Percentiles rank a stretch among this genome's conserved stretches.
Evolutionary conservation across 2,113 vertebrate species (phyloP).

Genomic region (Serilophus lunatus): DNA sequence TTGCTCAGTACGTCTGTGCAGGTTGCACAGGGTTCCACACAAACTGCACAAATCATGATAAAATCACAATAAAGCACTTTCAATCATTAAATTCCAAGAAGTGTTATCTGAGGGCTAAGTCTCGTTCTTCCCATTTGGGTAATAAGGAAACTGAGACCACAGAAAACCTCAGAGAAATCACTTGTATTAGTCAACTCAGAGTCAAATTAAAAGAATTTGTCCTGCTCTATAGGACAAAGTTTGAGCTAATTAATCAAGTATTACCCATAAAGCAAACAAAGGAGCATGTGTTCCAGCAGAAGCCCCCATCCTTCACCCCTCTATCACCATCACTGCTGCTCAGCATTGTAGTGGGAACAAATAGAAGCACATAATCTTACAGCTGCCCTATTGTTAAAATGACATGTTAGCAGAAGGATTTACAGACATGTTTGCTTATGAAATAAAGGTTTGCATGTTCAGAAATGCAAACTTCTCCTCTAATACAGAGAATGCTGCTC

Average conservation of each 20-base stretch:
- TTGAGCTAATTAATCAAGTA: slow-evolving; percentile 22
- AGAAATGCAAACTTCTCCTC: neutral
- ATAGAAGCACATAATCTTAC: neutral
- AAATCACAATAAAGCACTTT: neutral
- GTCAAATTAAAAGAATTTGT: neutral
- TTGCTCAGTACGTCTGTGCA: neutral
- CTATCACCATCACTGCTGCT: neutral
- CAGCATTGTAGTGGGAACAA: slow-evolving; percentile 2
- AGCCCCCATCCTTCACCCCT: neutral
- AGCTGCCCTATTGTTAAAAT: slow-evolving; percentile 10
- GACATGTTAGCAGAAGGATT: neutral
- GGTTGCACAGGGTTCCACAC: neutral
- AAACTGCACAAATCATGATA: neutral
- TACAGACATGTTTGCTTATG: neutral
- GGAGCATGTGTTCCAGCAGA: neutral
- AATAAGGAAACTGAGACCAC: neutral
- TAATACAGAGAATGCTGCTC: neutral
- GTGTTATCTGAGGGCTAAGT: neutral
- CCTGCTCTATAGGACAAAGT: neutral
- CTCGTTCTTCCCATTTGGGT: neutral
- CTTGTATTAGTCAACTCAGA: neutral
- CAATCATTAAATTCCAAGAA: neutral
- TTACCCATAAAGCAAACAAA: slow-evolving; percentile 10
- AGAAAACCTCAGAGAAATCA: neutral
- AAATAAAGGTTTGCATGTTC: neutral